These are phyloP conservation scores for Gallinago paraguaiae DNA, from an alignment of 2,113 vertebrate species.

Conservation along the genomic window DNA sequence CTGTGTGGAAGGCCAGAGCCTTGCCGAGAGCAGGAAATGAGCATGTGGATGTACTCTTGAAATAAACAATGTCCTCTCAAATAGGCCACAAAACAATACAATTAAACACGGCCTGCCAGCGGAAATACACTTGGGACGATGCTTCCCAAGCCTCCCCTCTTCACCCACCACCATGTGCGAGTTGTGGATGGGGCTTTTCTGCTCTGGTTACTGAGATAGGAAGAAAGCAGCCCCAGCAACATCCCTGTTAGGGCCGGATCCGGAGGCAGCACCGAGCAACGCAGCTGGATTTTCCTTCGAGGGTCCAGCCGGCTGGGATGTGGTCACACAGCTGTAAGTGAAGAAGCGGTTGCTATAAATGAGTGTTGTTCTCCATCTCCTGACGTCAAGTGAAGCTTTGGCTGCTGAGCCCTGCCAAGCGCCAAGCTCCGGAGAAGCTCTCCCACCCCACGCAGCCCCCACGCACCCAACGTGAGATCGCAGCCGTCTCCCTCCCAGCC, in stretches of 20 bases:
- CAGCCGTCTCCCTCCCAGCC: conserved; percentile 21
- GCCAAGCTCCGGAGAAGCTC: background rate
- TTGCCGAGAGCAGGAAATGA: background rate
- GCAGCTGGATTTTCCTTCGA: background rate
- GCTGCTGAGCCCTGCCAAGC: background rate
- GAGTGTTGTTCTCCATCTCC: conserved; percentile 40
- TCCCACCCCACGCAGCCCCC: conserved; percentile 46
- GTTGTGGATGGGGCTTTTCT: background rate
- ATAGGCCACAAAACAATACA: background rate
- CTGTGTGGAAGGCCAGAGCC: background rate
- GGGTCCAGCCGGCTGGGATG: background rate
- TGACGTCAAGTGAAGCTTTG: conserved; percentile 56
- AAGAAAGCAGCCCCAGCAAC: background rate
- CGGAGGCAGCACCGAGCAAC: background rate
- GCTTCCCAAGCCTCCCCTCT: background rate
- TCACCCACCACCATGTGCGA: background rate
- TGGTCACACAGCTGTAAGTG: background rate
- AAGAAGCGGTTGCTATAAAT: conserved; percentile 51
- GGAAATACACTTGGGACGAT: background rate
- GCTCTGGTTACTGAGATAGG: background rate
- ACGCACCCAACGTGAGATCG: background rate
- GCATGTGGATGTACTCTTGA: background rate
- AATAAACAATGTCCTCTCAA: background rate
- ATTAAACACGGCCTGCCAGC: background rate
- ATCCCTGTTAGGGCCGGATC: background rate